phyloP scores from a whole-genome alignment of 2,888 invertebrate species.

The Ceriagrion tenellum region DNA sequence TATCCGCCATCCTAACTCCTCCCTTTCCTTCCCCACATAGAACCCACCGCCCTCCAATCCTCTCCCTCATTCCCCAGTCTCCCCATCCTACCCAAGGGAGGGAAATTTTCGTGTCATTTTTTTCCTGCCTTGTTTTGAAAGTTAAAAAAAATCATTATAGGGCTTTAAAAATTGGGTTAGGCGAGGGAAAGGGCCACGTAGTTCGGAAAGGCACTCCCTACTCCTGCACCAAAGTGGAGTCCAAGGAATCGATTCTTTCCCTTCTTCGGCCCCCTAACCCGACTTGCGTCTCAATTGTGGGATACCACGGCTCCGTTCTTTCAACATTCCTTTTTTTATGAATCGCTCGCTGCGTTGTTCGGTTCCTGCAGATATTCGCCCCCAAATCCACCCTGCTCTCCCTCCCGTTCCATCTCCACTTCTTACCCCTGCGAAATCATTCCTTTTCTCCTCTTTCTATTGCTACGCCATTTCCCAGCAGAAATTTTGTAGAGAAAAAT shows the following conservation, averaged over 20 bases:
- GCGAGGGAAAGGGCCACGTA: background rate
- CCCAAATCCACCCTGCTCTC: background rate
- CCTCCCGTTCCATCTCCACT: background rate
- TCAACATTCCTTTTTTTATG: background rate
- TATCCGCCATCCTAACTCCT: background rate
- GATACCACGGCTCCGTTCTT: background rate
- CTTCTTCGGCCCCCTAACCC: background rate
- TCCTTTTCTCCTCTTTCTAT: background rate
- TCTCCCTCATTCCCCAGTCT: background rate
- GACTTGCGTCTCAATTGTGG: background rate
- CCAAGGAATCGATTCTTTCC: background rate
- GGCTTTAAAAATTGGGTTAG: conserved; percentile 24
- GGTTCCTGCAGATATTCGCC: background rate
- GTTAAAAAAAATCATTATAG: background rate
- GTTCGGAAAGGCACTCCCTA: background rate
- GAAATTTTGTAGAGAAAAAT: too few species aligned
- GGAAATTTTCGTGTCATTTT: background rate
- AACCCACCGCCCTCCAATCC: background rate
- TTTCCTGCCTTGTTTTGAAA: background rate
- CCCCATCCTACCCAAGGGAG: background rate
- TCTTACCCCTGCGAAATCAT: too few species aligned
- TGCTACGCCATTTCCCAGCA: background rate
- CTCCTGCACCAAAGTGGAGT: background rate
- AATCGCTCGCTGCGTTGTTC: background rate
- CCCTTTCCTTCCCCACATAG: background rate